Evolutionary conservation across 2,888 invertebrate species (phyloP).

Genomic region (Drosophila cyrtoloma): DNA sequence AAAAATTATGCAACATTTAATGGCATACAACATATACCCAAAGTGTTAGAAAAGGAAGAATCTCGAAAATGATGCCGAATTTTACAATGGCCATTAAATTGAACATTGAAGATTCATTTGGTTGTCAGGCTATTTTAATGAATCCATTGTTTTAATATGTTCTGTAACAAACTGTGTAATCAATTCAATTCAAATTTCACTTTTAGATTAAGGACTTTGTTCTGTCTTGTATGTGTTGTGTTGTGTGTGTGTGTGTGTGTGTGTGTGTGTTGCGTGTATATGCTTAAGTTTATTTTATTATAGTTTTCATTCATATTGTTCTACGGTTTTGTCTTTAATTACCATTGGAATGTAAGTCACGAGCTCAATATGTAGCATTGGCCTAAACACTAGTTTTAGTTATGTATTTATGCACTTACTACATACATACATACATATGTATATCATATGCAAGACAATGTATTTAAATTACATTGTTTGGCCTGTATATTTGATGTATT

Average conservation of each 20-base stretch:
- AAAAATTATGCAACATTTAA: neutral
- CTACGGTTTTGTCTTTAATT: constrained; percentile 7
- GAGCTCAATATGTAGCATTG: constrained; percentile 23
- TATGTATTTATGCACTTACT: constrained; percentile 24
- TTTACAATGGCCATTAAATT: neutral
- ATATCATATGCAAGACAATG: constrained; percentile 22
- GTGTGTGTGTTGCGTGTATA: constrained; percentile 9
- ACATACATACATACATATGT: constrained; percentile 21
- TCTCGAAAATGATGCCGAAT: neutral
- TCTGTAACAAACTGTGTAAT: neutral
- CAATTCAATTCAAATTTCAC: constrained; percentile 9
- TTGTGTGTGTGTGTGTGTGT: constrained; percentile 4
- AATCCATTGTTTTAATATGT: neutral
- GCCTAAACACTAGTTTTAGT: constrained; percentile 30
- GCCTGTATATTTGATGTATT: constrained; percentile 46
- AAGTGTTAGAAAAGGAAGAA: neutral
- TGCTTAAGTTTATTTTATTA: constrained; percentile 10
- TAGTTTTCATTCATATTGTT: constrained; percentile 23
- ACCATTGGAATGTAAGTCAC: constrained; percentile 32
- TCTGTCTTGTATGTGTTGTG: constrained; percentile 1
- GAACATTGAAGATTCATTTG: neutral
- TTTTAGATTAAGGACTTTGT: constrained; percentile 7
- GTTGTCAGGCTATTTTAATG: constrained; percentile 13
- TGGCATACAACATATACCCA: neutral
- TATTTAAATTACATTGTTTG: constrained; percentile 53